Evolutionary conservation across 2,888 invertebrate genomes (phyloP).

Genomic region (Phortica okadai): DNA sequence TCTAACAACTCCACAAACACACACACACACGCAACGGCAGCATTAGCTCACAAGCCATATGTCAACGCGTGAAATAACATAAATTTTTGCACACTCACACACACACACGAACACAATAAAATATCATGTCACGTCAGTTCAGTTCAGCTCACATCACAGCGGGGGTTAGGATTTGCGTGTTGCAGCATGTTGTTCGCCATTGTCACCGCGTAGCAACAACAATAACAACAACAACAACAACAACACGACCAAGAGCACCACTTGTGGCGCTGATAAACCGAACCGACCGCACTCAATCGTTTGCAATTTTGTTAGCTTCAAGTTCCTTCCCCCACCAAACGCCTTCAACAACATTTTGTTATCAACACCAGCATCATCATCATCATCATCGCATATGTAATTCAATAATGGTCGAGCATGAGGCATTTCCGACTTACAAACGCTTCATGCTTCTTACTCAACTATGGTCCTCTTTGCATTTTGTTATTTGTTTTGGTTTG

Average conservation of each 20-base stretch:
- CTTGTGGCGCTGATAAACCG: constrained; percentile 32
- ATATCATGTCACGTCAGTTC: constrained; percentile 37
- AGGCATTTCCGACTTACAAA: neutral
- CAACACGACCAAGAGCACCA: neutral
- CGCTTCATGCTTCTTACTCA: neutral
- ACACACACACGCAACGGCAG: constrained; percentile 12
- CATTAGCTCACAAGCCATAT: neutral
- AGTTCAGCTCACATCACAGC: neutral
- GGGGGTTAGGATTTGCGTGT: neutral
- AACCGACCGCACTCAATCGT: constrained; percentile 30
- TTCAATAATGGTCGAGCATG: constrained; percentile 18
- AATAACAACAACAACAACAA: neutral
- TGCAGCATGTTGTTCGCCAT: neutral
- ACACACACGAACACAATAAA: constrained; percentile 7
- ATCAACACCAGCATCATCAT: neutral
- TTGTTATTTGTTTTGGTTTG: neutral
- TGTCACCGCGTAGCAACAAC: neutral
- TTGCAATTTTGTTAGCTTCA: constrained; percentile 18
- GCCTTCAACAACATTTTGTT: too few relatives aligned
- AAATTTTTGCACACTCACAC: constrained; percentile 36
- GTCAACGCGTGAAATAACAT: constrained; percentile 33
- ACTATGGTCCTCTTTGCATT: neutral
- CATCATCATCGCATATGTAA: neutral
- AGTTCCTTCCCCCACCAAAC: neutral
- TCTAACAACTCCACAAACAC: constrained; percentile 45